phyloP scores from a whole-genome alignment of 92 coral and sea anemone species.

The Isaurus tuberculatus region DNA sequence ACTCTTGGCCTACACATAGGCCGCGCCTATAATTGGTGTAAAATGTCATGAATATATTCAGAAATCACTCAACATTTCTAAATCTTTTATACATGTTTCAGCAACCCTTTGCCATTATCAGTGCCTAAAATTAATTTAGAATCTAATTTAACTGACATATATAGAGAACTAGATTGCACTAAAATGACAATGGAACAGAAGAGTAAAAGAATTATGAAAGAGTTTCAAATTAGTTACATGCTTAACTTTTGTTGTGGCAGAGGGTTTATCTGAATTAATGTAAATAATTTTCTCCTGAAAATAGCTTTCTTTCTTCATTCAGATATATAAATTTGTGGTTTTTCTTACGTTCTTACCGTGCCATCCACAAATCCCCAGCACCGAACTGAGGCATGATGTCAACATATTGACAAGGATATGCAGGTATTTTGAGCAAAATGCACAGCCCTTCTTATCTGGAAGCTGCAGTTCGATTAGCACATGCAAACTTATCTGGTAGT shows the following conservation, averaged over 20 bases:
- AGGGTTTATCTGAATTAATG: not conserved
- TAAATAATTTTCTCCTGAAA: not conserved
- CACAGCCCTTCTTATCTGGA: conserved; percentile 44
- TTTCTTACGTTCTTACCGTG: not conserved
- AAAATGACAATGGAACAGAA: not conserved
- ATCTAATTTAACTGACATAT: no score
- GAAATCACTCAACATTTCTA: no score
- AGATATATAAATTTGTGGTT: not conserved
- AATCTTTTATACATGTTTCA: no score
- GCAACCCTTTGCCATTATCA: no score
- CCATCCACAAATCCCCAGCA: not conserved
- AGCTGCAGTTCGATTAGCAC: conserved; percentile 47
- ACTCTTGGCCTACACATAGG: not conserved
- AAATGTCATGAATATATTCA: no score
- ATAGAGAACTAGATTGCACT: no score
- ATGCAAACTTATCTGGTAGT: conserved; percentile 43
- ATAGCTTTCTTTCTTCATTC: conserved; percentile 1
- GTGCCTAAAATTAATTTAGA: no score
- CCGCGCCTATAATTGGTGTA: not conserved
- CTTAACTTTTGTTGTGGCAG: no score
- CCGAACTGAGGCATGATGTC: conserved; percentile 59
- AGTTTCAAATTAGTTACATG: not conserved
- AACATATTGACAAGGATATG: conserved; percentile 52
- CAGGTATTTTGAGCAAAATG: conserved; percentile 40
- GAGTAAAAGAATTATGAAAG: not conserved